Evolutionary conservation across 2,888 invertebrate genomes (phyloP).

Genomic region (Scaptomyza reducta): DNA sequence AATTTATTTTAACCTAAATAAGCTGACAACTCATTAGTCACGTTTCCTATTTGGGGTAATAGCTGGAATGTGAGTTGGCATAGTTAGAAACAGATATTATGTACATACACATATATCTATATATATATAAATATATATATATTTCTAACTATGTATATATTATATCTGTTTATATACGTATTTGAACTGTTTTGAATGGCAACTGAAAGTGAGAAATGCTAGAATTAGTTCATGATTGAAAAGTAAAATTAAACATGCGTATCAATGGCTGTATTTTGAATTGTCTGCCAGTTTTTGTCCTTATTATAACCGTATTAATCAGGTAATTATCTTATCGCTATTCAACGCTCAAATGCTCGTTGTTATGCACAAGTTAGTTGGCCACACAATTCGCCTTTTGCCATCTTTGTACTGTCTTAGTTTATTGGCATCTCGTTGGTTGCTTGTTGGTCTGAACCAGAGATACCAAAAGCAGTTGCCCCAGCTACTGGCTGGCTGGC

Average conservation of each 20-base stretch:
- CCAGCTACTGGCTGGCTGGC: conserved; percentile 44
- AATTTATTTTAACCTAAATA: conserved; percentile 4
- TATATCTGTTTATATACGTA: too few relatives aligned
- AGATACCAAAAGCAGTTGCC: conserved; percentile 22
- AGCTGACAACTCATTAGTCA: conserved; percentile 13
- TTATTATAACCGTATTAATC: conserved; percentile 6
- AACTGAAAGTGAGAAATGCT: too few relatives aligned
- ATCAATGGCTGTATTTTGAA: too few relatives aligned
- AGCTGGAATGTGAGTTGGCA: neutral
- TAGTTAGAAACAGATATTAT: conserved; percentile 1
- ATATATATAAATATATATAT: neutral
- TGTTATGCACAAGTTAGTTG: neutral
- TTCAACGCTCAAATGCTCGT: conserved; percentile 4
- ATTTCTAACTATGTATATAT: too few relatives aligned
- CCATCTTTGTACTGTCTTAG: conserved; percentile 17
- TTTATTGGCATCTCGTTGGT: conserved; percentile 39
- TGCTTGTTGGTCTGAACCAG: conserved; percentile 17
- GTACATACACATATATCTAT: too few relatives aligned
- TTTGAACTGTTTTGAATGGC: too few relatives aligned
- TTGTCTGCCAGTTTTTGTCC: neutral
- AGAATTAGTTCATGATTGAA: neutral
- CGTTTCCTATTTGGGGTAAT: neutral
- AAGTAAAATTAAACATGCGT: too few relatives aligned
- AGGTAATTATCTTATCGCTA: conserved; percentile 22
- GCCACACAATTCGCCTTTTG: neutral